A percentile compares a stretch with the other conserved stretches of the same genome.
Conservation (phyloP, 2,113 vertebrate genomes). For the Corythornis madagascariensis region DNA sequence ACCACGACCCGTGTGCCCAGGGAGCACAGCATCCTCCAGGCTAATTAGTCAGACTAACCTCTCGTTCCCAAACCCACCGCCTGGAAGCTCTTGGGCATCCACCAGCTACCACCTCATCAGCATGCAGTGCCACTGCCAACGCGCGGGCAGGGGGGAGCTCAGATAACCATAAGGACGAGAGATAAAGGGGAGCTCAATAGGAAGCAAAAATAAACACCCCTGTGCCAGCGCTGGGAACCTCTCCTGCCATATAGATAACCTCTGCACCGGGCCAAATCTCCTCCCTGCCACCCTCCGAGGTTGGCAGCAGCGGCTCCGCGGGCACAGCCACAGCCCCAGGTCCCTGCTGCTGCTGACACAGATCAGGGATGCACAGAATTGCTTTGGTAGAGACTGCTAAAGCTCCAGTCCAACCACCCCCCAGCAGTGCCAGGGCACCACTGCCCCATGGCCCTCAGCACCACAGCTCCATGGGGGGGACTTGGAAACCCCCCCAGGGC, state of each 20-base stretch:
- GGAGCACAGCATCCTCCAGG: not conserved
- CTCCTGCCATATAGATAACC: not conserved
- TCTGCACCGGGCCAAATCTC: not conserved
- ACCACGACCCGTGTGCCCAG: not conserved
- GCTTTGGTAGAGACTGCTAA: not conserved
- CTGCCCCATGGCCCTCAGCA: not conserved
- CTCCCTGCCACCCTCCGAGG: not conserved
- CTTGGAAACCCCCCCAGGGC: not conserved
- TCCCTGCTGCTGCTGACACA: rapidly evolving
- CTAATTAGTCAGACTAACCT: not conserved
- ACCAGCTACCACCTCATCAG: not conserved
- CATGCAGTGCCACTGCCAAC: constrained; percentile 25
- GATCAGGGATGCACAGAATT: not conserved
- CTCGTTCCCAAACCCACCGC: not conserved
- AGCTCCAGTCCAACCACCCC: not conserved
- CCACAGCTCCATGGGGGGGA: not conserved
- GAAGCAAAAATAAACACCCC: not conserved
- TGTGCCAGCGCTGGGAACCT: not conserved
- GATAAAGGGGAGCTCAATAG: not conserved
- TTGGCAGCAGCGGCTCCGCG: rapidly evolving
- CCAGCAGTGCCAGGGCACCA: not conserved
- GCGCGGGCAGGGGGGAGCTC: not conserved
- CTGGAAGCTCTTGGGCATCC: not conserved
- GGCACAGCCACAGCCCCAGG: rapidly evolving
- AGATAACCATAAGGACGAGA: constrained; percentile 25